A percentile compares a stretch with the other conserved stretches of the same genome.
Evolutionary conservation across 2,888 invertebrate species (phyloP).

Genomic region (Drosophila nr. perissopoda): DNA sequence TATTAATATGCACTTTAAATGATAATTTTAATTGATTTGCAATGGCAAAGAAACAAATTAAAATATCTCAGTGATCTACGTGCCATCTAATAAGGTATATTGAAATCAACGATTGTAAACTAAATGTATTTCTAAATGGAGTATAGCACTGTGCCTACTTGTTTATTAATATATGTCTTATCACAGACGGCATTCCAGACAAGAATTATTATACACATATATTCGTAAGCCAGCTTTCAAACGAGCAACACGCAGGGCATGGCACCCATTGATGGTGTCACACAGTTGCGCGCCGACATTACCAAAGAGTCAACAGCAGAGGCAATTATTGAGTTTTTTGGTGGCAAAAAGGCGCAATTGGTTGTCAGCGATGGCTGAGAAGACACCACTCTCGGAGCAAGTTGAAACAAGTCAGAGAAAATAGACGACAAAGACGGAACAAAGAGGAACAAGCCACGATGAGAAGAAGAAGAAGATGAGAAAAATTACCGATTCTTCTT

Average conservation of each 20-base stretch:
- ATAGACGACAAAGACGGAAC: no score
- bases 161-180: no score
- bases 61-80: background rate
- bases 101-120: background rate
- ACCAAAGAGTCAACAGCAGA: conserved; percentile 96
- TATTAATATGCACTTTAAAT: background rate
- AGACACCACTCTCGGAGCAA: no score
- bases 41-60: background rate
- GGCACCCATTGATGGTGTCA: conserved; percentile 98
- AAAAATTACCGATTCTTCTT: no score
- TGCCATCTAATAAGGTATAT: background rate
- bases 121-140: no score
- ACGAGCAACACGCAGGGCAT: conserved; percentile 99
- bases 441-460: no score
- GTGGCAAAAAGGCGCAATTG: conserved; percentile 92
- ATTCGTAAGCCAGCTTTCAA: no score
- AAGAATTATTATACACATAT: no score
- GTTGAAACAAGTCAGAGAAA: no score
- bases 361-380: conserved; percentile 96
- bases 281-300: conserved; percentile 98
- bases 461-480: no score
- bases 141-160: no score
- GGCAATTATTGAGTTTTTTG: conserved; percentile 95
- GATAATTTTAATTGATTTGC: background rate
- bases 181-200: no score